Base-by-base conservation (phyloP, 2,888 invertebrate species). In the Drosophila subquinaria region DNA sequence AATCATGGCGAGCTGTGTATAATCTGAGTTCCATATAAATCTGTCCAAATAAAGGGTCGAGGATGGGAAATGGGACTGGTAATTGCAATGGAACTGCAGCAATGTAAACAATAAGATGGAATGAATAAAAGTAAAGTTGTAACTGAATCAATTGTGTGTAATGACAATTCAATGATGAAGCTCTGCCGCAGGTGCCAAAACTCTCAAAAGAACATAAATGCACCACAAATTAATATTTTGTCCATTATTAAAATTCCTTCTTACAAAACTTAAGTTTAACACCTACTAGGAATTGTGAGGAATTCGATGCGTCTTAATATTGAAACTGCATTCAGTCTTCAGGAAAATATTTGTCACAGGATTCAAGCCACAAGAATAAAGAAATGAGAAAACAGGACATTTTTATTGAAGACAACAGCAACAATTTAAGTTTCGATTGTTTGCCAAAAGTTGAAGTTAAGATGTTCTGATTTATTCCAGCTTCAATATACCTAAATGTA, bases 1-100 rank as follows among this genome's bases (percentile, higher is more conserved):
- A 56, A 76, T 77, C 67, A 77, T 56, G 62, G 42, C 59, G 9
- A 45, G 36, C 30, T 40, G 17, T 53, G 45, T 10, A 61, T 52
- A 56, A 70, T 48, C 59, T 15, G 47, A 57, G 61, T 33, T 27
- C 30, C 63, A 42, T 48, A 63, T 52, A 47, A 69, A 69, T 42
- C 43, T 40, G 48, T 17, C 51, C 35, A 23, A 59, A 40, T 40
- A 35, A 11, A 17, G 4, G 30, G 27, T 13, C 20, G 5, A 17
- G 20, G 8, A 51, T 35, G 48, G 50, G n/a, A 38, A n/a, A 27
- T 30, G 11, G n/a, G n/a, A n/a, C n/a, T n/a, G n/a, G n/a, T 38
- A 13, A 27, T 50, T 30, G 23, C 6, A 45, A 27, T 55, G 50
- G 4, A 35, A 23, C n/a, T n/a, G n/a, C 51, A 27, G 53, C 50